Evolutionary conservation across 2,888 invertebrate genomes (phyloP).

Genomic region (Heliconius cydno): DNA sequence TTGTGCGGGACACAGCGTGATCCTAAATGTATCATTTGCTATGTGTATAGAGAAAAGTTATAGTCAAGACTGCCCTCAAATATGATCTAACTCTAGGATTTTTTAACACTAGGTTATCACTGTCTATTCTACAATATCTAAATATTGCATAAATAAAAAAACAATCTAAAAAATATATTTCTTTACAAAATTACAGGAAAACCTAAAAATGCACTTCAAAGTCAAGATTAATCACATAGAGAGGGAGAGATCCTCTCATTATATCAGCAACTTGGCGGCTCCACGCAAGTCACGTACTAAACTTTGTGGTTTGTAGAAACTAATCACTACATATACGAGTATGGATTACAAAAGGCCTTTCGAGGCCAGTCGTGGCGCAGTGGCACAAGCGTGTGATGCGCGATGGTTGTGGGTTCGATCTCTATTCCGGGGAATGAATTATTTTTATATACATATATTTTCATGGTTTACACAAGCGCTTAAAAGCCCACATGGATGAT

Average conservation of each 20-base stretch:
- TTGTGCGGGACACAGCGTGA: background rate
- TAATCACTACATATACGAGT: background rate
- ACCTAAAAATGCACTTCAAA: background rate
- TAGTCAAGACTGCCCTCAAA: too few relatives aligned
- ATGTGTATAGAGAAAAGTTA: too few relatives aligned
- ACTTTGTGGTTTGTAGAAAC: conserved; percentile 1
- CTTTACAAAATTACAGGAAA: background rate
- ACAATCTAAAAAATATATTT: background rate
- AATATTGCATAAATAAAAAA: background rate
- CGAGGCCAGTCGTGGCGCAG: too few relatives aligned
- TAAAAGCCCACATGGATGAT: too few relatives aligned
- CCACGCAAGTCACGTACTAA: conserved; percentile 9
- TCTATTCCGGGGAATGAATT: too few relatives aligned
- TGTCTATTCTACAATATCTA: too few relatives aligned
- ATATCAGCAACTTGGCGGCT: background rate
- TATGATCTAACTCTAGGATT: too few relatives aligned
- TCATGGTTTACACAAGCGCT: too few relatives aligned
- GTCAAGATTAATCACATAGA: background rate
- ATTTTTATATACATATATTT: too few relatives aligned
- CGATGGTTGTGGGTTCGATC: too few relatives aligned
- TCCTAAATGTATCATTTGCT: too few relatives aligned
- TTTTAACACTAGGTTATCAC: too few relatives aligned
- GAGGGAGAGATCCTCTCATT: conserved; percentile 17
- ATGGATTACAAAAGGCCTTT: background rate
- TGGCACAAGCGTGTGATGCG: background rate